phyloP scores from a whole-genome alignment of 30 jellyfish, hydroid and myxozoan genomes.

The Turritopsis dohrnii region DNA sequence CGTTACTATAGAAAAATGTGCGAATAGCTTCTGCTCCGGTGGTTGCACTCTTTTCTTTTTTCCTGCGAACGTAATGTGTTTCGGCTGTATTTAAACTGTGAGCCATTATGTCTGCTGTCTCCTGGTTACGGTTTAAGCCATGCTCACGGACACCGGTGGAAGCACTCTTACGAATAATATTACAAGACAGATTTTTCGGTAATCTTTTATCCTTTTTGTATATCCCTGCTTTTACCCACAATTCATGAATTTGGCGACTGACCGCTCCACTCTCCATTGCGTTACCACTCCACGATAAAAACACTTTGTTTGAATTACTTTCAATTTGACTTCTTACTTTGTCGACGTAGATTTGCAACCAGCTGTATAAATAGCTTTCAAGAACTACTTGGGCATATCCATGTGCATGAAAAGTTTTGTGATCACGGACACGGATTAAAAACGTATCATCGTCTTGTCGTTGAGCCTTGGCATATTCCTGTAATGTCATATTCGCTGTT shows the following conservation, averaged over 20 bases:
- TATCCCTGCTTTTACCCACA: slow-evolving; percentile 1
- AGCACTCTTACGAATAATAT: neutral
- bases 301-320: neutral
- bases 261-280: neutral
- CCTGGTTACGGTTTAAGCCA: neutral
- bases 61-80: slow-evolving; percentile 1
- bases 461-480: neutral
- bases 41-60: slow-evolving; percentile 1
- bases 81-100: neutral
- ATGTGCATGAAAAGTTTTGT: slow-evolving; percentile 20
- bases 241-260: neutral
- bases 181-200: neutral
- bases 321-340: slow-evolving; percentile 16
- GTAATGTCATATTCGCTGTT: slow-evolving; percentile 13
- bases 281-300: neutral
- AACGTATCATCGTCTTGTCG: slow-evolving; percentile 7
- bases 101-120: neutral
- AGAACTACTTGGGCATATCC: slow-evolving; percentile 1
- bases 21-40: neutral
- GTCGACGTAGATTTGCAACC: slow-evolving; percentile 7
- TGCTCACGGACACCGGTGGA: neutral
- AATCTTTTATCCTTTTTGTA: neutral
- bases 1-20: neutral
- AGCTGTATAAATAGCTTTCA: neutral
- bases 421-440: slow-evolving; percentile 12